phyloP scores from a whole-genome alignment of 2,888 invertebrate genomes.

The Napeogenes sylphis region DNA sequence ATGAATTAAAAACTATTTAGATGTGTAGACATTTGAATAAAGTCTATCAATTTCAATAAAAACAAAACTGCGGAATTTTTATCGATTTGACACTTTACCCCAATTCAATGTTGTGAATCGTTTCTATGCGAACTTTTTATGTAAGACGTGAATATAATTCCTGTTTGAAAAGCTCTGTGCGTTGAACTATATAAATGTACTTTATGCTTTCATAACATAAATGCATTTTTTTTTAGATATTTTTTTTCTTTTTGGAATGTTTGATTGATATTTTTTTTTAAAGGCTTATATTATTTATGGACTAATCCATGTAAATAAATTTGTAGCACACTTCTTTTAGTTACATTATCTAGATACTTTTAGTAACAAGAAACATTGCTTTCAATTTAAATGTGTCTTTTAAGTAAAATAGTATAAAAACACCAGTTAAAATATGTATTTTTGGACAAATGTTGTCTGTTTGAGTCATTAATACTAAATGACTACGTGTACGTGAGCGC shows the following conservation, averaged over 20 bases:
- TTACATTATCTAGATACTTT: no score
- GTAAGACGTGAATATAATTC: slow-evolving; percentile 30
- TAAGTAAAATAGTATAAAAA: background rate
- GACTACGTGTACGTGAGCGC: slow-evolving; percentile 16
- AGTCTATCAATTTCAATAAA: slow-evolving; percentile 48
- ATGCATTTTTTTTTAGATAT: background rate
- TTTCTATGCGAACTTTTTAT: slow-evolving; percentile 54
- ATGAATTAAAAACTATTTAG: background rate
- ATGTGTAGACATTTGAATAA: background rate
- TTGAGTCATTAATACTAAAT: slow-evolving; percentile 26
- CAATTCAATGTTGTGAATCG: slow-evolving; percentile 52
- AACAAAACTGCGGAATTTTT: slow-evolving; percentile 78
- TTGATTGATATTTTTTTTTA: no score
- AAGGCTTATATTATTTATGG: no score
- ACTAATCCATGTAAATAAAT: no score
- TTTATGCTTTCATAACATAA: background rate
- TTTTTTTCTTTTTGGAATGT: no score
- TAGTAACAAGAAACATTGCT: no score
- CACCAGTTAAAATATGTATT: slow-evolving; percentile 5
- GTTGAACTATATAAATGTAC: slow-evolving; percentile 9
- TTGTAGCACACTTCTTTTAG: no score
- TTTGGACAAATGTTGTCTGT: slow-evolving; percentile 19
- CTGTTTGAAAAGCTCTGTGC: slow-evolving; percentile 7
- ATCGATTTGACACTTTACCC: slow-evolving; percentile 71
- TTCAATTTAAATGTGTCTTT: no score